Conservation (phyloP, 2,113 vertebrate genomes). For the Chaetodon trifascialis region DNA sequence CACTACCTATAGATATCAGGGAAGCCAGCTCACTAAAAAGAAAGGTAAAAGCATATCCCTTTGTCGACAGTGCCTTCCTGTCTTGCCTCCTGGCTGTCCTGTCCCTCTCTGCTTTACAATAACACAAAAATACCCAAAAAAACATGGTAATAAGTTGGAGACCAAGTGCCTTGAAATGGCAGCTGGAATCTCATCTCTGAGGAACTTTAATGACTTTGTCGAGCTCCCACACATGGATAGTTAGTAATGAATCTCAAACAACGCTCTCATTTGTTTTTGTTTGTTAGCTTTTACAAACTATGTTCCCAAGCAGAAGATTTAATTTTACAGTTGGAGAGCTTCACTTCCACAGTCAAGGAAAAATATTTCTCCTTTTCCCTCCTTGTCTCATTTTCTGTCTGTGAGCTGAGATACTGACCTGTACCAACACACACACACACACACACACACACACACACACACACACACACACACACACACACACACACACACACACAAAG, state of each 20-base stretch:
- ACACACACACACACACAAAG: neutral
- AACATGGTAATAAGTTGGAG: neutral
- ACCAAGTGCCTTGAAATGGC: neutral
- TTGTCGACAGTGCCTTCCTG: too few relatives aligned
- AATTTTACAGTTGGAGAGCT: slow-evolving; percentile 58
- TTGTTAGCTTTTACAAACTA: slow-evolving; percentile 46
- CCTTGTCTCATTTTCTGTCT: neutral
- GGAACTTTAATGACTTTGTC: slow-evolving; percentile 12
- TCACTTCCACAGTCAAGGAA: slow-evolving; percentile 32
- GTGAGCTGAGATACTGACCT: neutral
- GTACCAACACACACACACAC: neutral
- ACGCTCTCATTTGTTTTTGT: slow-evolving; percentile 38
- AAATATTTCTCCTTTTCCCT: neutral
- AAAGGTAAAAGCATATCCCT: too few relatives aligned
- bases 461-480: neutral
- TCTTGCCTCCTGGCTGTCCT: too few relatives aligned
- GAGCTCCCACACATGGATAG: slow-evolving; percentile 14
- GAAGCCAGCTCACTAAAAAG: too few relatives aligned
- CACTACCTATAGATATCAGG: too few relatives aligned
- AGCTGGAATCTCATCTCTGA: neutral
- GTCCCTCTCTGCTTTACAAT: neutral
- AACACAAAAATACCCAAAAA: neutral
- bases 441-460: slow-evolving; percentile 11
- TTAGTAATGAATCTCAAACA: slow-evolving; percentile 43
- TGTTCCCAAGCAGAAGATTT: slow-evolving; percentile 39